A percentile compares a stretch with the other conserved stretches of the same genome.
Evolutionary conservation across 2,113 vertebrate genomes (phyloP).

Genomic region (Elaphurus davidianus): DNA sequence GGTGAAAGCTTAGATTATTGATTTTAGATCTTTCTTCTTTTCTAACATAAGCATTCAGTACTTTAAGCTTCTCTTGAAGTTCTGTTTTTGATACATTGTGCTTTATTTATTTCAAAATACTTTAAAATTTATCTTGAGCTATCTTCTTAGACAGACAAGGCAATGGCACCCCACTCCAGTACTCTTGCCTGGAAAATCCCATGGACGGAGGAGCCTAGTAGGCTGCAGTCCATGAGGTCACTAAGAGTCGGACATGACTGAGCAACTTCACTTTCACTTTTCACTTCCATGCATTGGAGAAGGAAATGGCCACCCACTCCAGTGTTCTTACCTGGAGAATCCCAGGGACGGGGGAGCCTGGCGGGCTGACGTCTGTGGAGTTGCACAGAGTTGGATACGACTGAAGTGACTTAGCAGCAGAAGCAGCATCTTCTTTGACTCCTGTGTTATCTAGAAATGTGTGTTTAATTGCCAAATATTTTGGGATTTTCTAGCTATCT

Average conservation of each 20-base stretch:
- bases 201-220: too few relatives aligned
- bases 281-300: too few relatives aligned
- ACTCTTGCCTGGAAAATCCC: too few relatives aligned
- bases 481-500: not conserved
- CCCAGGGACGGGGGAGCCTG: too few relatives aligned
- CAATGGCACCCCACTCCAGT: too few relatives aligned
- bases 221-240: too few relatives aligned
- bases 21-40: not conserved
- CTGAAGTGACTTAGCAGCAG: too few relatives aligned
- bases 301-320: too few relatives aligned
- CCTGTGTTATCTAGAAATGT: not conserved
- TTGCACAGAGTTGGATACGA: not conserved
- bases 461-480: not conserved
- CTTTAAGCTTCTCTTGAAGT: not conserved
- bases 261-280: too few relatives aligned
- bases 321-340: too few relatives aligned
- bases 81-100: not conserved
- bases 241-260: too few relatives aligned
- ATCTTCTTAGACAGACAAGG: not conserved
- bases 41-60: not conserved
- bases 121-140: not conserved
- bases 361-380: too few relatives aligned
- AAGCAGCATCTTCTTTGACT: not conserved
- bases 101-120: not conserved
- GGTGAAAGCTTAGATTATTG: not conserved